These are phyloP conservation scores for Macrotrachela quadricornifera DNA, from an alignment of 1,140 invertebrate genomes.

Conservation along the genomic window DNA sequence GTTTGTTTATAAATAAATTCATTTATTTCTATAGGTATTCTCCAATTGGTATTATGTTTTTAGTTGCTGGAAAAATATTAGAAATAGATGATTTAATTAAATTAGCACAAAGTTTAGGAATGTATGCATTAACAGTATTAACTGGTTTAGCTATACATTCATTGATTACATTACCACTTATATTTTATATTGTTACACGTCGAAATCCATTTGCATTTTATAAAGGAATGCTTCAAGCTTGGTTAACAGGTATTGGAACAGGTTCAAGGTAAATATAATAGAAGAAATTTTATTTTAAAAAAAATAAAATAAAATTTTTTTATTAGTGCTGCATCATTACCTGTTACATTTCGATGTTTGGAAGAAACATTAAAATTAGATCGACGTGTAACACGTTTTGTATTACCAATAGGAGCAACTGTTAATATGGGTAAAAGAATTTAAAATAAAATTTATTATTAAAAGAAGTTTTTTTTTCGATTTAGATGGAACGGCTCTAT, in stretches of 20 bases:
- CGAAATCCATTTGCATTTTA: constrained; percentile 57
- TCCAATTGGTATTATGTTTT: constrained; percentile 64
- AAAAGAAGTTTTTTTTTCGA: not conserved
- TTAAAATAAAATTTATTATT: not conserved
- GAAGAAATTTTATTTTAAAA: not conserved
- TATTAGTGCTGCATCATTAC: constrained; percentile 12
- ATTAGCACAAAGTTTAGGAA: constrained; percentile 57
- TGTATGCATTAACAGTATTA: constrained; percentile 63
- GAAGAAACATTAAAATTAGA: constrained; percentile 11
- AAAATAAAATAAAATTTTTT: not conserved
- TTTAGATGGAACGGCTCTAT: constrained; percentile 33
- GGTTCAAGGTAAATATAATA: constrained; percentile 3
- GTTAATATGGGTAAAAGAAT: constrained; percentile 35
- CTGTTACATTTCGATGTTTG: constrained; percentile 11
- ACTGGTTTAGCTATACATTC: constrained; percentile 66
- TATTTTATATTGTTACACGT: constrained; percentile 54
- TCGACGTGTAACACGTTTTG: constrained; percentile 17
- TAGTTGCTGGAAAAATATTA: constrained; percentile 72
- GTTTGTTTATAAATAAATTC: not conserved
- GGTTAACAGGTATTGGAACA: constrained; percentile 33
- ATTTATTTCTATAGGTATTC: constrained; percentile 40
- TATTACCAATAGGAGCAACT: constrained; percentile 30
- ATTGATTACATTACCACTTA: constrained; percentile 13
- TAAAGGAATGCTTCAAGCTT: constrained; percentile 40
- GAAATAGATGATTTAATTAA: constrained; percentile 50